These are phyloP conservation scores for Grammomys surdaster DNA, from an alignment of 2,113 vertebrate species.

Conservation along the genomic window DNA sequence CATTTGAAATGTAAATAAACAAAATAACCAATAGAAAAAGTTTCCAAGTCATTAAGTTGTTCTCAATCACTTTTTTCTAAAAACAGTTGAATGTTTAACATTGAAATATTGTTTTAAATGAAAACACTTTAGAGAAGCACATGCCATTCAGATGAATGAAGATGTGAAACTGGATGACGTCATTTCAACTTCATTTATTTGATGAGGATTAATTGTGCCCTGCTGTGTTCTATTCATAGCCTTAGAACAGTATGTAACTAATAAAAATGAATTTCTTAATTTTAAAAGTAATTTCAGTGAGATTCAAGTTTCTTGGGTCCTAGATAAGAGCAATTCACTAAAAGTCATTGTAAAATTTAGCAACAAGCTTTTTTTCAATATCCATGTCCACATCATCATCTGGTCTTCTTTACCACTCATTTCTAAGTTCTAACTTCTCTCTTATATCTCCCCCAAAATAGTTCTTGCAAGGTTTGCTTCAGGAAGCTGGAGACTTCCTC, in stretches of 20 bases:
- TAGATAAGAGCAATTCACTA: background rate
- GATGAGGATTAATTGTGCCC: background rate
- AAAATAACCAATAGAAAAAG: background rate
- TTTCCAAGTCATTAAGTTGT: slow-evolving; percentile 10
- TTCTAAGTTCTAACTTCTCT: background rate
- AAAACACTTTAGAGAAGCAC: background rate
- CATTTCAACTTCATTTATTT: slow-evolving; percentile 39
- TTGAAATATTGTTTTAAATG: background rate
- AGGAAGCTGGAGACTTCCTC: background rate
- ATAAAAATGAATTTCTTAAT: background rate
- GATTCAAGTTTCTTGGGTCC: background rate
- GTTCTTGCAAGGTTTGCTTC: background rate
- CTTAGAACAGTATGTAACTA: background rate
- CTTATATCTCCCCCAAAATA: background rate
- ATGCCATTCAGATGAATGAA: slow-evolving; percentile 32
- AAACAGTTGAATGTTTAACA: slow-evolving; percentile 17
- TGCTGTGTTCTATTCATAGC: background rate
- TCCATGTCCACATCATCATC: background rate
- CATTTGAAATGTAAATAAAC: too few species aligned
- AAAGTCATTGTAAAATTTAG: background rate
- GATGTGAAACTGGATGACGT: background rate
- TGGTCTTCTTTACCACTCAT: background rate
- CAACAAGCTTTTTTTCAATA: background rate
- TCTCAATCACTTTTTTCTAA: slow-evolving; percentile 17
- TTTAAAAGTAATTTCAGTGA: slow-evolving; percentile 31